phyloP scores from a whole-genome alignment of 2,888 invertebrate species.

The Polietes domitor region DNA sequence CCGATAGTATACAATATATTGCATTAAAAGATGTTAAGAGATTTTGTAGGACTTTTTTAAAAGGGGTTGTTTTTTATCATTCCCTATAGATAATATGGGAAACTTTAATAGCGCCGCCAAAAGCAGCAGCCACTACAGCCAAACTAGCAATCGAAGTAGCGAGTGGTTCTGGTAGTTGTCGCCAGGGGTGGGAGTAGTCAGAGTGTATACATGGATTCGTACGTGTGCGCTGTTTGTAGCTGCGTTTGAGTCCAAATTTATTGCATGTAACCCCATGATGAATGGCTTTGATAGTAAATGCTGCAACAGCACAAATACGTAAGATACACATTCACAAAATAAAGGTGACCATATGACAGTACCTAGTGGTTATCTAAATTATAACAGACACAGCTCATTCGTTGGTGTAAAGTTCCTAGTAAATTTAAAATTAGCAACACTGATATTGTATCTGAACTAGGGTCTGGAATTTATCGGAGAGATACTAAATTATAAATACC shows the following conservation, averaged over 20 bases:
- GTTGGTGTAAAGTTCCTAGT: too few relatives aligned
- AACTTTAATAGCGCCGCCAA: constrained; percentile 53
- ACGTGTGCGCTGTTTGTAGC: constrained; percentile 39
- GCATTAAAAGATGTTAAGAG: too few relatives aligned
- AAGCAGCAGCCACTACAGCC: constrained; percentile 6
- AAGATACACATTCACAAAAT: not conserved
- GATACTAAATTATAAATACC: too few relatives aligned
- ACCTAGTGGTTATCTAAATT: too few relatives aligned
- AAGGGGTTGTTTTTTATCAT: too few relatives aligned
- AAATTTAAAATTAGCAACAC: too few relatives aligned
- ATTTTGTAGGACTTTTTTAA: too few relatives aligned
- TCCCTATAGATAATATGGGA: too few relatives aligned
- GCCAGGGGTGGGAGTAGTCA: not conserved
- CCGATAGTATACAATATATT: too few relatives aligned
- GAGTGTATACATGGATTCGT: not conserved
- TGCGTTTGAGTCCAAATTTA: constrained; percentile 72
- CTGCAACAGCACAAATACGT: constrained; percentile 45
- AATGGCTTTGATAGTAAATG: constrained; percentile 77
- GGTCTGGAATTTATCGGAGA: too few relatives aligned
- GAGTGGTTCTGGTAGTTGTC: not conserved
- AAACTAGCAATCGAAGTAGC: not conserved
- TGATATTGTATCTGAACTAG: too few relatives aligned
- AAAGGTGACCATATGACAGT: not conserved
- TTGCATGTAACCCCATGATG: constrained; percentile 79
- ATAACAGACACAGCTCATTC: too few relatives aligned